A percentile compares a stretch with the other conserved stretches of the same genome.
Evolutionary conservation across 2,113 vertebrate genomes (phyloP).

Genomic region (Marmota flaviventris): DNA sequence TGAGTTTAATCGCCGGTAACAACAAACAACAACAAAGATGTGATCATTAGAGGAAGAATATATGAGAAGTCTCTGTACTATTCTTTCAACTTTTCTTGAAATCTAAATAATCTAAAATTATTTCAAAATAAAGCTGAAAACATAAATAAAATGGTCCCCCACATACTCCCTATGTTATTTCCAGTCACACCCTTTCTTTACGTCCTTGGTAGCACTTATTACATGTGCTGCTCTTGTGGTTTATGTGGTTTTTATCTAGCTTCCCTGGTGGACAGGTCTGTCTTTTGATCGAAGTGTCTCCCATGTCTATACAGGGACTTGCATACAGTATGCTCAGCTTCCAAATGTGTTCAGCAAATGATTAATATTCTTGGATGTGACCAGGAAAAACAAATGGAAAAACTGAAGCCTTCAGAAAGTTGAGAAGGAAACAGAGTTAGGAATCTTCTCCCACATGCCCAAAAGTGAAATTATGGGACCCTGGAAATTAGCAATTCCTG

Average conservation of each 20-base stretch:
- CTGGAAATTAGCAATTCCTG: background rate
- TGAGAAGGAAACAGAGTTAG: background rate
- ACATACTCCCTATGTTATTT: background rate
- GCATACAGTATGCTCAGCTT: background rate
- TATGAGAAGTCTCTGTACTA: background rate
- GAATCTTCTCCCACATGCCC: background rate
- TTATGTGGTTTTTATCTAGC: background rate
- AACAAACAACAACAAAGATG: background rate
- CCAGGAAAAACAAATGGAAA: background rate
- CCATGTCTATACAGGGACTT: background rate
- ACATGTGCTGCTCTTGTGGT: background rate
- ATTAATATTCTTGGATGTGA: background rate
- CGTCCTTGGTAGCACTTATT: background rate
- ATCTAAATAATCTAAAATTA: constrained; percentile 19
- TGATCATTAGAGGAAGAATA: background rate
- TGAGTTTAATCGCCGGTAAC: background rate
- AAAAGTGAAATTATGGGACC: background rate
- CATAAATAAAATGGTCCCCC: background rate
- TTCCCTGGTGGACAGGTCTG: background rate
- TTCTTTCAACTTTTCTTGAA: background rate
- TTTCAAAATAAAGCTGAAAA: background rate
- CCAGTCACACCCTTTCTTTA: background rate
- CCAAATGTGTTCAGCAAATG: background rate
- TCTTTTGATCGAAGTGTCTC: background rate
- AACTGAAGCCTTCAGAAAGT: background rate